Conservation (phyloP, 2,113 vertebrate genomes). For the Fukomys damarensis region DNA sequence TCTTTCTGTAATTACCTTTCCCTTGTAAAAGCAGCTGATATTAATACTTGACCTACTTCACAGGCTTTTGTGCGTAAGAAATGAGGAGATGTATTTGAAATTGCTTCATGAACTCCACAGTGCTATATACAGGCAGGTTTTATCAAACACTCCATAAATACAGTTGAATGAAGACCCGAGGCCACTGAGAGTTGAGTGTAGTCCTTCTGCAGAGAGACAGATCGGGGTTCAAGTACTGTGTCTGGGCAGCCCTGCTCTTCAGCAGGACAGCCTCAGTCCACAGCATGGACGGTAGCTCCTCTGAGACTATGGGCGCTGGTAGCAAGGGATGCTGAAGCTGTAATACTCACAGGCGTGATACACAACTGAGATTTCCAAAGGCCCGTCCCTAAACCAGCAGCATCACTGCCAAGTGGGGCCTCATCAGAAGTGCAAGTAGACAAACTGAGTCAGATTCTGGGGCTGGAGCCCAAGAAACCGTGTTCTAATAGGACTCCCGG, state of each 20-base stretch:
- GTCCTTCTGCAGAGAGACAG: neutral
- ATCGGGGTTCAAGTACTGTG: neutral
- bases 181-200: neutral
- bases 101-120: slow-evolving; percentile 69
- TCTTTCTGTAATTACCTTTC: slow-evolving; percentile 79
- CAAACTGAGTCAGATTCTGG: neutral
- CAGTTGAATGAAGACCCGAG: slow-evolving; percentile 61
- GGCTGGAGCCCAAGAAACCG: neutral
- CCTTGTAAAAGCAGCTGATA: slow-evolving; percentile 76
- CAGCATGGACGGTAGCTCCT: neutral
- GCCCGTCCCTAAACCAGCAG: neutral
- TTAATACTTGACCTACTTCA: slow-evolving; percentile 83
- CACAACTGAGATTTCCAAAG: neutral
- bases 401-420: neutral
- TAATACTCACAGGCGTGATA: neutral
- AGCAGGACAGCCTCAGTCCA: neutral
- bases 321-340: neutral
- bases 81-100: slow-evolving; percentile 75
- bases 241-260: neutral
- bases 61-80: slow-evolving; percentile 75
- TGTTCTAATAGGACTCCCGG: neutral
- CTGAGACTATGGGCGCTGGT: neutral
- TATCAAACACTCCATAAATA: slow-evolving; percentile 62
- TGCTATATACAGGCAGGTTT: slow-evolving; percentile 37
- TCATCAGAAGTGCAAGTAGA: neutral